Percentiles rank a stretch among this genome's conserved stretches.
These are phyloP conservation scores for Acanthosepion lycidas DNA, from an alignment of 2,888 invertebrate genomes.

Conservation along the genomic window DNA sequence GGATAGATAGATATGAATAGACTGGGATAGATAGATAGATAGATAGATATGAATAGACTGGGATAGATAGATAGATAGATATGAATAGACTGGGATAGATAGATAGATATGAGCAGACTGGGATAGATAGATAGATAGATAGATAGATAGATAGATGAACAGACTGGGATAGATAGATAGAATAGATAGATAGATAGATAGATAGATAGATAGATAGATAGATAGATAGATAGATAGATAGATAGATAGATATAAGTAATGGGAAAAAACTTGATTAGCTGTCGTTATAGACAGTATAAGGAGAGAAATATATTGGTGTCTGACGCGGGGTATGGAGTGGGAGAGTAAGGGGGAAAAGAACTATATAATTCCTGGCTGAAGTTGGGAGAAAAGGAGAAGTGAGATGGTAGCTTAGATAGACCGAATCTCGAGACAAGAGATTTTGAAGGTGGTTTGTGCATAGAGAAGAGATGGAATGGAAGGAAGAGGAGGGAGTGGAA, in stretches of 20 bases:
- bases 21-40: not conserved
- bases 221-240: not conserved
- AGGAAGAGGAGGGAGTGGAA: not conserved
- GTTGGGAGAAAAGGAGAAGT: not conserved
- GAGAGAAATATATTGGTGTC: not conserved
- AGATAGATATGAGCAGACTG: not conserved
- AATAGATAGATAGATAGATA: not conserved
- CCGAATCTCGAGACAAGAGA: constrained; percentile 1
- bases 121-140: not conserved
- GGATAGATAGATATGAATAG: not conserved
- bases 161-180: too few species aligned
- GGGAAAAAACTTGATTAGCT: not conserved
- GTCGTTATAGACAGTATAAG: not conserved
- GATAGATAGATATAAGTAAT: not conserved
- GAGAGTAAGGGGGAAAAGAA: not conserved
- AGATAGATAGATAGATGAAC: not conserved
- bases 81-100: too few species aligned
- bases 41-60: too few species aligned
- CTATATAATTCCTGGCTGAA: not conserved
- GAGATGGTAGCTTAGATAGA: constrained; percentile 18
- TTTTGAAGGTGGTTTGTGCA: constrained; percentile 33
- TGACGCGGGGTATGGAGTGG: not conserved
- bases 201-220: not conserved
- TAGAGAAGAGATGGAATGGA: not conserved
- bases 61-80: not conserved